Evolutionary conservation across 2,888 invertebrate species (phyloP), one percentile per base, ranked within the genome.

Genomic region (Meliscaeva auricollis): DNA sequence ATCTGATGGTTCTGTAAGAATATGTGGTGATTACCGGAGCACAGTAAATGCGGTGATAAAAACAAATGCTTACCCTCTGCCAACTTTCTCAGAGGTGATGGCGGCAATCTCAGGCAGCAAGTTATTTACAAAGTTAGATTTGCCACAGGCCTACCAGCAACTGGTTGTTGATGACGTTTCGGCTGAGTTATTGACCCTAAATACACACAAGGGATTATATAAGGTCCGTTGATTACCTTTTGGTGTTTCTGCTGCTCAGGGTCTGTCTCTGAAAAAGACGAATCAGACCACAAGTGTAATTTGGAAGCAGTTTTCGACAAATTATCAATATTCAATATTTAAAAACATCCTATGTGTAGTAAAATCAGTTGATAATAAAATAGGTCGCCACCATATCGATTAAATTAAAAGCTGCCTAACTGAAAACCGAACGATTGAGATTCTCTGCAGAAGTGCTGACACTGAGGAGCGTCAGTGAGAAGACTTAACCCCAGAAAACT

Each of bases 1-100:
- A 41, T 52, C 50, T 26, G 73, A 73, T 17, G 50, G 60, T 0
- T 52, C 52, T 8, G 30, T 73, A 13, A 38, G 73, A 11, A 52
- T 62, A 5, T 62, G 62, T n/a, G 62, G 62, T 7, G 73, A 73
- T 62, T 62, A 73, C 58, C 58, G 48, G 7, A 68, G 68, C 32
- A 68, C 68, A 15, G 68, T 66, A 0, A 50, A 50, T 20, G 41
- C 44, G 32, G 64, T 73, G 52, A 50, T 26, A 9, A 62, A 73
- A 52, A 50, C 32, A n/a, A n/a, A n/a, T n/a, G n/a, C n/a, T n/a
- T n/a, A n/a, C 13, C 1, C 62, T 1, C 41, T 62, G 7, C 73
- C 62, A n/a, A 13, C 9, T 32, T 38, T 62, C 8, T 3, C 52
- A 2, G 52, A 73, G 26, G 52, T 73, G 2, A 69, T 70, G 70